Conservation (phyloP, 2,113 vertebrate genomes). For the Notarius lentiginosus region DNA sequence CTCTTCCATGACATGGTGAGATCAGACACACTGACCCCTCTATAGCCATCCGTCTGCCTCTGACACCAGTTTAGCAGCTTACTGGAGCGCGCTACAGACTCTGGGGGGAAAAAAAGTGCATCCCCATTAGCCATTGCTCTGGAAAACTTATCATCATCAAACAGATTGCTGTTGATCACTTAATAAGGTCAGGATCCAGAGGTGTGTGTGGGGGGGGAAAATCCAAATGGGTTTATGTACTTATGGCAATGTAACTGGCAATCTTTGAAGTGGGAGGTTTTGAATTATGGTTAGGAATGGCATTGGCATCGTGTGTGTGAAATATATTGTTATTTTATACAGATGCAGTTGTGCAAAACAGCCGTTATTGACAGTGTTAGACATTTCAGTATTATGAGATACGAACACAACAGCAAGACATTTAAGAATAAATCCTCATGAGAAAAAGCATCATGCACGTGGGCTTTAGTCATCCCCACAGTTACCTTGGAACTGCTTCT, state of each 20-base stretch:
- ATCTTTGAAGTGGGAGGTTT: neutral
- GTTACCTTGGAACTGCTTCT: slow-evolving; percentile 76
- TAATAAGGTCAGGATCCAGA: neutral
- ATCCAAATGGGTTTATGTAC: neutral
- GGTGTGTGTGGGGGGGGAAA: neutral
- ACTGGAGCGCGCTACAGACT: slow-evolving; percentile 91
- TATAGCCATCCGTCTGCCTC: slow-evolving; percentile 92
- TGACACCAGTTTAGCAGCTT: slow-evolving; percentile 97
- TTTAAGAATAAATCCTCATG: slow-evolving; percentile 37
- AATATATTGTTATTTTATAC: slow-evolving; percentile 32
- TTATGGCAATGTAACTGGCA: neutral
- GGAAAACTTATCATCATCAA: neutral
- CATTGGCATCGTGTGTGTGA: neutral
- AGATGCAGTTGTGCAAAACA: neutral
- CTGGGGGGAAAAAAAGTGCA: slow-evolving; percentile 62
- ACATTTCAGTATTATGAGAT: slow-evolving; percentile 30
- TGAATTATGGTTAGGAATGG: slow-evolving; percentile 6
- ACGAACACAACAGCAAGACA: slow-evolving; percentile 21
- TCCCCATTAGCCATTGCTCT: slow-evolving; percentile 18
- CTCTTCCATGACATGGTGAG: slow-evolving; percentile 98
- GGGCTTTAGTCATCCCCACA: slow-evolving; percentile 34
- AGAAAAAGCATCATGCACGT: slow-evolving; percentile 61
- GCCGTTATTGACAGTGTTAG: neutral
- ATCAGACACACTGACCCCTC: slow-evolving; percentile 86
- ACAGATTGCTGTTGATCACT: slow-evolving; percentile 22